Percentiles rank a stretch among this genome's conserved stretches.
Conservation (phyloP, 1,140 invertebrate genomes). For the Eriosoma lanigerum region DNA sequence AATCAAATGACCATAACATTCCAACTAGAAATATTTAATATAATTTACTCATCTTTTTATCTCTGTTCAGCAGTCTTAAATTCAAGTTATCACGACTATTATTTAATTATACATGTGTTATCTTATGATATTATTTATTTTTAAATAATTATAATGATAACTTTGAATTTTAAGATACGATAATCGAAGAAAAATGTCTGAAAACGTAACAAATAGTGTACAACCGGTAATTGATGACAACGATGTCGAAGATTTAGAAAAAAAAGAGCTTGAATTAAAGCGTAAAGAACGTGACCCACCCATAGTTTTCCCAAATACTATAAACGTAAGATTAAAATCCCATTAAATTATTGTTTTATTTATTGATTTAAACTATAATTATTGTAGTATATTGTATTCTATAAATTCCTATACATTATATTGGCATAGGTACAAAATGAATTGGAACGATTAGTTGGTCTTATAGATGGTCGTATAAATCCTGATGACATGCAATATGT, state of each 20-base stretch:
- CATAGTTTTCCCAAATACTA: conserved; percentile 74
- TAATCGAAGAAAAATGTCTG: conserved; percentile 51
- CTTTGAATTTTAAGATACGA: neutral
- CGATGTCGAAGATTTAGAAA: conserved; percentile 69
- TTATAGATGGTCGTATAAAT: conserved; percentile 67
- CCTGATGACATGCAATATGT: conserved; percentile 72
- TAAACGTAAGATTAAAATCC: conserved; percentile 65
- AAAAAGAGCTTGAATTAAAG: conserved; percentile 68
- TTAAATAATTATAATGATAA: too few relatives aligned
- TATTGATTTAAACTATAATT: too few relatives aligned
- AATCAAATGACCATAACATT: too few relatives aligned
- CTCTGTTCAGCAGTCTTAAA: too few relatives aligned
- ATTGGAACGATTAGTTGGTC: conserved; percentile 66
- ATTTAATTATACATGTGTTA: too few relatives aligned
- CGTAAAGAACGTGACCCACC: conserved; percentile 78
- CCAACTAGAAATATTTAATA: too few relatives aligned
- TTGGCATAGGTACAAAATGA: conserved; percentile 63
- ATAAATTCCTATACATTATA: too few relatives aligned
- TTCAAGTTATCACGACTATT: too few relatives aligned
- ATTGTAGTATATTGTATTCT: too few relatives aligned
- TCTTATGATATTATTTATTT: too few relatives aligned
- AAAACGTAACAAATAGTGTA: conserved; percentile 55
- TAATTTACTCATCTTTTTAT: too few relatives aligned
- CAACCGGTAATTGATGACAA: conserved; percentile 58
- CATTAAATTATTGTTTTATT: too few relatives aligned